Evolutionary conservation across 2,888 invertebrate genomes (phyloP).

Genomic region (Enchytraeus crypticus): DNA sequence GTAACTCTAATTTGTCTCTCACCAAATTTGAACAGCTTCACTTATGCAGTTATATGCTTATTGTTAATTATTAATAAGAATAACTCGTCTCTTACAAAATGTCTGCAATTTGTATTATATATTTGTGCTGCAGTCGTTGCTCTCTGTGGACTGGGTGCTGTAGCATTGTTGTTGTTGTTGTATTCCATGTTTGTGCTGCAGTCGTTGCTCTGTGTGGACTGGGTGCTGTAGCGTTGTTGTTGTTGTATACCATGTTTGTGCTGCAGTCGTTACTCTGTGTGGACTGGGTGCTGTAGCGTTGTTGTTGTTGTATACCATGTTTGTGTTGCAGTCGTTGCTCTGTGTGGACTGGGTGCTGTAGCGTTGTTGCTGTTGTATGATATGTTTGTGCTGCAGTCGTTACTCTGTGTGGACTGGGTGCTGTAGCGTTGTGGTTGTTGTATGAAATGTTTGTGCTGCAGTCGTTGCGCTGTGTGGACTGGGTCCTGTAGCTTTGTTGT

Average conservation of each 20-base stretch:
- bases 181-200: too few relatives aligned
- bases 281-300: background rate
- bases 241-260: too few relatives aligned
- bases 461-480: too few relatives aligned
- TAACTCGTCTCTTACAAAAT: too few relatives aligned
- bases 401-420: conserved; percentile 74
- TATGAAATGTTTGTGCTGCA: too few relatives aligned
- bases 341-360: background rate
- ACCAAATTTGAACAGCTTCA: too few relatives aligned
- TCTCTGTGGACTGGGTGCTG: conserved; percentile 73
- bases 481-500: background rate
- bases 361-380: background rate
- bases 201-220: too few relatives aligned
- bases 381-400: conserved; percentile 54
- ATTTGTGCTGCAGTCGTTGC: conserved; percentile 59
- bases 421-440: conserved; percentile 88
- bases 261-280: too few relatives aligned
- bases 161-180: conserved; percentile 95
- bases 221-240: background rate
- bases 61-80: too few relatives aligned
- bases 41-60: too few relatives aligned
- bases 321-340: conserved; percentile 50
- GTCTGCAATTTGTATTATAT: background rate
- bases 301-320: background rate
- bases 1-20: too few relatives aligned